Evolutionary conservation across 2,888 invertebrate species (phyloP).

Genomic region (Heliothis peltigera): DNA sequence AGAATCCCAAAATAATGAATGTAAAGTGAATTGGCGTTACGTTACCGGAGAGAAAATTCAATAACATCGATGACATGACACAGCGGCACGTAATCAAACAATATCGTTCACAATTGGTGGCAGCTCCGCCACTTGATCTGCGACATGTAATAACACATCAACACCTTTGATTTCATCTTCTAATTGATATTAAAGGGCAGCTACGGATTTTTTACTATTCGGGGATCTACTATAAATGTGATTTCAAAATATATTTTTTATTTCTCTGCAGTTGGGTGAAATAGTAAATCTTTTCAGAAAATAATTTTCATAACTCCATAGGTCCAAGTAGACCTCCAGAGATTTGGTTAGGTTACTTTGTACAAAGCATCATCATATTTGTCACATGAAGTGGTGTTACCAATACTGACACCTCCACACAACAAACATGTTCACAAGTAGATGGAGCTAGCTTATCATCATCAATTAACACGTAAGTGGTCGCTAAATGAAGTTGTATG

Average conservation of each 20-base stretch:
- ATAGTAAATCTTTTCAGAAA: no score
- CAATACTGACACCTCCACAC: background rate
- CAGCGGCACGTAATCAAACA: slow-evolving; percentile 37
- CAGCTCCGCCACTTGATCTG: slow-evolving; percentile 9
- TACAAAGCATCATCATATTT: no score
- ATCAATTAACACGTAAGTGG: slow-evolving; percentile 50
- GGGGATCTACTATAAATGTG: background rate
- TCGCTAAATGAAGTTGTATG: slow-evolving; percentile 50
- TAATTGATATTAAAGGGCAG: background rate
- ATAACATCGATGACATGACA: slow-evolving; percentile 9
- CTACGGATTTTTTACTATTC: background rate
- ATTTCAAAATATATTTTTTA: no score
- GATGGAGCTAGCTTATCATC: slow-evolving; percentile 29
- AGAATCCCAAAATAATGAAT: background rate
- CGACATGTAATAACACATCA: slow-evolving; percentile 11
- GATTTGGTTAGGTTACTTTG: no score
- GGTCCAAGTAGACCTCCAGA: no score
- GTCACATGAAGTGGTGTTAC: no score
- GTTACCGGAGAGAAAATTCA: background rate
- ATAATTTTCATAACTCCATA: no score
- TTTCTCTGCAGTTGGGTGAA: no score
- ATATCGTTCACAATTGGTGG: slow-evolving; percentile 18
- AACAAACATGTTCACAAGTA: slow-evolving; percentile 1
- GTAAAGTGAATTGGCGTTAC: background rate
- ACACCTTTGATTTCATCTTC: slow-evolving; percentile 10